Evolutionary conservation across 2,888 invertebrate genomes (phyloP).

Genomic region (Steinernema carpocapsae): DNA sequence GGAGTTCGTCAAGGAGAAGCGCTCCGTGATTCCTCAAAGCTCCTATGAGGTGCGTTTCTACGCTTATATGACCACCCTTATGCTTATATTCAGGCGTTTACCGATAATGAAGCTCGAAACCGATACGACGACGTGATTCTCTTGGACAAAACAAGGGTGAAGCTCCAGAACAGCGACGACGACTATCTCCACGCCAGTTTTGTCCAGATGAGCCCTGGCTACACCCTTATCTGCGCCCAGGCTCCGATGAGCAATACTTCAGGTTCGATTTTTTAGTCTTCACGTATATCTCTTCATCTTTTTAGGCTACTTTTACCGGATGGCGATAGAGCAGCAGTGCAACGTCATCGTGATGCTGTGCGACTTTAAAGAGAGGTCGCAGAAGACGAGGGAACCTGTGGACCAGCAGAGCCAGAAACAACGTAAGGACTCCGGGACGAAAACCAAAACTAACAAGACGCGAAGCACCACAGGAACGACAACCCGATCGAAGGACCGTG

Average conservation of each 20-base stretch:
- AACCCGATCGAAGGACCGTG: slow-evolving; percentile 9
- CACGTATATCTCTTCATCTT: background rate
- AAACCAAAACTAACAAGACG: background rate
- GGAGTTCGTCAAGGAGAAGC: slow-evolving; percentile 19
- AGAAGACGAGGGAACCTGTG: background rate
- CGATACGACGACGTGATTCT: slow-evolving; percentile 10
- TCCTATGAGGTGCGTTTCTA: background rate
- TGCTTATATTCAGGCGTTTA: background rate
- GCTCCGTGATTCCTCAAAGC: background rate
- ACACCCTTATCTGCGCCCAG: slow-evolving; percentile 9
- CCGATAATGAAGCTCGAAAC: background rate
- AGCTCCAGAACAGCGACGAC: background rate
- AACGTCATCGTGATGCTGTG: slow-evolving; percentile 20
- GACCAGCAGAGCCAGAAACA: background rate
- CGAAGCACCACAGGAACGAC: background rate
- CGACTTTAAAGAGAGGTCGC: background rate
- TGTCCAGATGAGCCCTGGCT: background rate
- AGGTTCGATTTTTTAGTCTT: background rate
- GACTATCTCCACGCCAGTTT: slow-evolving; percentile 12
- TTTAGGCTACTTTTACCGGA: slow-evolving; percentile 12
- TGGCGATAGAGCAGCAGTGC: slow-evolving; percentile 18
- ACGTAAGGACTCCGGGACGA: background rate
- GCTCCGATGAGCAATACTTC: slow-evolving; percentile 9
- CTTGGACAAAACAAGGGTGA: background rate
- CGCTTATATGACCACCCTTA: background rate